phyloP scores from a whole-genome alignment of 2,888 invertebrate genomes.

The Pteria penguin region DNA sequence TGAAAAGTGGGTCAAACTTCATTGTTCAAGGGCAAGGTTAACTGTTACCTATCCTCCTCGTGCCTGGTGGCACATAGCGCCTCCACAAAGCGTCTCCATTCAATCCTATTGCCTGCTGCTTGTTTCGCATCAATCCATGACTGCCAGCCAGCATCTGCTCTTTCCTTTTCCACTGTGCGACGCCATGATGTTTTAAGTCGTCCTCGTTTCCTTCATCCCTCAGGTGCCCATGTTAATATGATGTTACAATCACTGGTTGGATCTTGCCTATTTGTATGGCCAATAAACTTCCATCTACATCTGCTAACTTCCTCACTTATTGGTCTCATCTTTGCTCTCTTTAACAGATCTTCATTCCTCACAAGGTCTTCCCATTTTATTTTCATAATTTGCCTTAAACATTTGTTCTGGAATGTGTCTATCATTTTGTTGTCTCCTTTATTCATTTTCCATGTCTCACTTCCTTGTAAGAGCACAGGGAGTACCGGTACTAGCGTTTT shows the following conservation, averaged over 20 bases:
- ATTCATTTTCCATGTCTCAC: too few species aligned
- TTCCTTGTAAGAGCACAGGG: too few species aligned
- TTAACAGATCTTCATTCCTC: too few species aligned
- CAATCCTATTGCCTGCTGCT: too few species aligned
- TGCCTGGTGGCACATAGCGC: constrained; percentile 8
- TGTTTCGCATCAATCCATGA: background rate
- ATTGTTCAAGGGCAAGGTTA: background rate
- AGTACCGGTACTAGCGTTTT: too few species aligned
- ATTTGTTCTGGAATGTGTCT: too few species aligned
- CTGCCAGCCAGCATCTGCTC: constrained; percentile 3
- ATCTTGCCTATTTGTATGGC: background rate
- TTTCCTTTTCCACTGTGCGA: background rate
- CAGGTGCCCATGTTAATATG: background rate
- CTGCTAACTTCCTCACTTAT: background rate
- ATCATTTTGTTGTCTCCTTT: too few species aligned
- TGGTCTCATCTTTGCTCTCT: background rate
- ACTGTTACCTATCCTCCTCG: background rate
- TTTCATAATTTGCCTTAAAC: too few species aligned
- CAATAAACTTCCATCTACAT: background rate
- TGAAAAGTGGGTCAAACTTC: too few species aligned
- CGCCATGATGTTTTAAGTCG: background rate
- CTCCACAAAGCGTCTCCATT: background rate
- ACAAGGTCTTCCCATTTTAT: too few species aligned
- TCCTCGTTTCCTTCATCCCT: background rate
- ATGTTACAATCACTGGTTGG: background rate